phyloP scores from a whole-genome alignment of 1,140 invertebrate genomes.

The Asbolus verrucosus region DNA sequence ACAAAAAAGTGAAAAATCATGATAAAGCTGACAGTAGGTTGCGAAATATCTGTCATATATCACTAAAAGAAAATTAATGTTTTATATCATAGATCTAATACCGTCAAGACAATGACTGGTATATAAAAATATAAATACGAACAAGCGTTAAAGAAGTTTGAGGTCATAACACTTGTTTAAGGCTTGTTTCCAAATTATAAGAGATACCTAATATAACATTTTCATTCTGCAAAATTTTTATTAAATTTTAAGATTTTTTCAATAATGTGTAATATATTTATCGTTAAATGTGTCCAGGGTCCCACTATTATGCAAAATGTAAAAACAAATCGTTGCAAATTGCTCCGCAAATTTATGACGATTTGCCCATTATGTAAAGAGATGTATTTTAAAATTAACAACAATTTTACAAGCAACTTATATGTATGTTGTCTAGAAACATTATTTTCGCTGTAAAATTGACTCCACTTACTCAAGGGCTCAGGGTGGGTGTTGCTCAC shows the following conservation, averaged over 20 bases:
- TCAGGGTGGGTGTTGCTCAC: slow-evolving; percentile 51
- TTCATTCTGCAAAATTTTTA: slow-evolving; percentile 35
- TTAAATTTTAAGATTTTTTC: slow-evolving; percentile 41
- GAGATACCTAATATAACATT: slow-evolving; percentile 22
- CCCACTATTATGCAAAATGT: slow-evolving; percentile 18
- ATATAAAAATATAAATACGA: not conserved
- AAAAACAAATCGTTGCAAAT: slow-evolving; percentile 14
- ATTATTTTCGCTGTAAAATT: slow-evolving; percentile 44
- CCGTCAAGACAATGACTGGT: not conserved
- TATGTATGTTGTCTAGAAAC: slow-evolving; percentile 7
- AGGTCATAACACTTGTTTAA: not conserved
- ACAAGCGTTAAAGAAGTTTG: slow-evolving; percentile 18
- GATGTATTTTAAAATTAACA: slow-evolving; percentile 28
- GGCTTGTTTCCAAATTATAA: slow-evolving; percentile 24
- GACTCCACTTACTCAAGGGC: slow-evolving; percentile 50
- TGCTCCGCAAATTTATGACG: slow-evolving; percentile 21
- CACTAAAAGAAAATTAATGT: slow-evolving; percentile 37
- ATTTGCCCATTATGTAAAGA: slow-evolving; percentile 20
- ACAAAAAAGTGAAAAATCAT: slow-evolving; percentile 24
- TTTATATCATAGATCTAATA: slow-evolving; percentile 39
- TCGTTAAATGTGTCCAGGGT: slow-evolving; percentile 46
- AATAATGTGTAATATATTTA: slow-evolving; percentile 44
- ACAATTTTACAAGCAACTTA: slow-evolving; percentile 36
- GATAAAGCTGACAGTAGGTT: slow-evolving; percentile 1
- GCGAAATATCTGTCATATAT: slow-evolving; percentile 17